Evolutionary conservation across 1,140 invertebrate species (phyloP), one percentile per base, ranked within the genome.

Genomic region (Drosophila teissieri): DNA sequence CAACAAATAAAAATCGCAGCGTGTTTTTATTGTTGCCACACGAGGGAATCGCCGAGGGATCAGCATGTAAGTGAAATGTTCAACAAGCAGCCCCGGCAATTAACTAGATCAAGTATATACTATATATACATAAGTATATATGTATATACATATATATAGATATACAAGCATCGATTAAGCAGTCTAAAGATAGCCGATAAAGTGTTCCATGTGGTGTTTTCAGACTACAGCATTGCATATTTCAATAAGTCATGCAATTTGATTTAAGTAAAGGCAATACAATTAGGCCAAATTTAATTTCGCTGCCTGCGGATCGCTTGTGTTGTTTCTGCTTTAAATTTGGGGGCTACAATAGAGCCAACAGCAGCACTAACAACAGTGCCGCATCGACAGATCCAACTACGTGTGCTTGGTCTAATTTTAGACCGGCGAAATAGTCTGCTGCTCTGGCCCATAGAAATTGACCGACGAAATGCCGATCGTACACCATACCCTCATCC

Each of bases 381-480:
- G 74, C 73, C 75, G 75, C 74, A 89, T 89, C 83, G 75, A 78
- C 79, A 79, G 79, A 77, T 73, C 56, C 79, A 88, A 88, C 83
- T 79, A 86, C 79, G 83, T 88, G 85, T 88, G 83, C 83, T 88
- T 83, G 67, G 40, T 69, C 83, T 89, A 88, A 62, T 70, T 73
- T 83, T 88, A 88, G 84, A 69, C 54, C 48, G 73, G 64, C 83
- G 55, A 81, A 63, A 73, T 51, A 55, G 72, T 70, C 78, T 78
- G 67, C 78, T 88, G 68, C 74, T 74, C 78, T 88, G 68, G 77
- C 72, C 83, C 83, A 86, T 72, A 61, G 73, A 76, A 72, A 82
- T 57, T 75, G 64, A 81, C 61, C 78, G 63, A 72, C 64, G 64
- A 76, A 74, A 67, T 57, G 46, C 31, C 56, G 46, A 62, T 62